Percentiles rank a stretch among this genome's conserved stretches.
Conservation (phyloP, 2,888 invertebrate species). For the Leptogaster cylindrica region DNA sequence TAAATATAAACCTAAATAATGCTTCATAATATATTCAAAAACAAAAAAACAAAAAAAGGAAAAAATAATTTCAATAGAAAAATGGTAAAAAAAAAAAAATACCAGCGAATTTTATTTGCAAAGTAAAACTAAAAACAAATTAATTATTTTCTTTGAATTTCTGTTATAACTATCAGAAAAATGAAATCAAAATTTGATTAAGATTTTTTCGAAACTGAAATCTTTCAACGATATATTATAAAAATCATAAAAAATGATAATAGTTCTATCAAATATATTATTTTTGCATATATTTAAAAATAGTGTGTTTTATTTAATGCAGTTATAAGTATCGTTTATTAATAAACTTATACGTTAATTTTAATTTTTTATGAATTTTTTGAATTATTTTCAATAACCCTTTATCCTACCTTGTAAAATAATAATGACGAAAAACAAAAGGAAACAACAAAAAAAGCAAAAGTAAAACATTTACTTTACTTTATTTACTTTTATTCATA, state of each 20-base stretch:
- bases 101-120: slow-evolving; percentile 45
- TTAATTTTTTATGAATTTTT: slow-evolving; percentile 13
- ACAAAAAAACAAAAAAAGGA: slow-evolving; percentile 43
- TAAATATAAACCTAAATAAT: slow-evolving; percentile 18
- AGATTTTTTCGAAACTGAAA: slow-evolving; percentile 28
- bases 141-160: slow-evolving; percentile 45
- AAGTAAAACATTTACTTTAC: too few relatives aligned
- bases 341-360: neutral
- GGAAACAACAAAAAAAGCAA: too few relatives aligned
- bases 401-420: neutral
- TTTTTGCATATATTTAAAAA: slow-evolving; percentile 47
- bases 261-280: slow-evolving; percentile 47
- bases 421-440: too few relatives aligned
- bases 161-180: slow-evolving; percentile 41
- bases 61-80: slow-evolving; percentile 49
- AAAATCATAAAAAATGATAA: slow-evolving; percentile 44
- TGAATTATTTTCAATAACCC: neutral
- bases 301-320: slow-evolving; percentile 40
- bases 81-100: slow-evolving; percentile 50
- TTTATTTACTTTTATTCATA: too few relatives aligned
- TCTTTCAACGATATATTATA: slow-evolving; percentile 42
- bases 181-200: slow-evolving; percentile 42
- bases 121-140: slow-evolving; percentile 43
- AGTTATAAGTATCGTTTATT: slow-evolving; percentile 7
- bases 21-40: slow-evolving; percentile 34